Conservation (phyloP, 1,140 invertebrate genomes). For the Oedothorax gibbosus region DNA sequence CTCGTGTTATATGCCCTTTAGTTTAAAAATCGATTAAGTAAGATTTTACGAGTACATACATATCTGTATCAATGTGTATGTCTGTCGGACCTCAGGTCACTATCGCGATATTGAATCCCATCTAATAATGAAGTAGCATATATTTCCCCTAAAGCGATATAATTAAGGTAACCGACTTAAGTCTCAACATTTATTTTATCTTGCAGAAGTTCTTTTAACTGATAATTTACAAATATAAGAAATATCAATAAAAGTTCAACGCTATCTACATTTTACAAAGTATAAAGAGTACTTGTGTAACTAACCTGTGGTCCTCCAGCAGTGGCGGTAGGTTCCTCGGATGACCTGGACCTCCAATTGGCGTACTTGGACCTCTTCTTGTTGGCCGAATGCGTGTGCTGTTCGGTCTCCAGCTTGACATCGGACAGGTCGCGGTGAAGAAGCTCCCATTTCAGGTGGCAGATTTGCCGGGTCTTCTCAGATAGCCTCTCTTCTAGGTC, state of each 20-base stretch:
- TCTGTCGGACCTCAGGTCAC: too few species aligned
- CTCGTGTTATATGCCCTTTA: too few species aligned
- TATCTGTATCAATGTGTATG: too few species aligned
- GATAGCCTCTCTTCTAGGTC: slow-evolving; percentile 35
- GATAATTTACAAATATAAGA: neutral
- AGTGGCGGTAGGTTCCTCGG: slow-evolving; percentile 25
- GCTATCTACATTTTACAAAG: too few species aligned
- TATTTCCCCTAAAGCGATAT: too few species aligned
- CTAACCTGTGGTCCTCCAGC: neutral
- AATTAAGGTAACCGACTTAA: neutral
- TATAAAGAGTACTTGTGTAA: too few species aligned
- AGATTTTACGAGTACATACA: too few species aligned
- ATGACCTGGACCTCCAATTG: slow-evolving; percentile 32
- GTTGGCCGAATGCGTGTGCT: slow-evolving; percentile 28
- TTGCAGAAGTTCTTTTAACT: neutral
- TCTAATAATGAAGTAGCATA: too few species aligned
- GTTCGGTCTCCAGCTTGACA: slow-evolving; percentile 46
- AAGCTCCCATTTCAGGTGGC: slow-evolving; percentile 58
- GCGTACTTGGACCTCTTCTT: slow-evolving; percentile 49
- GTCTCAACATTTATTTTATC: neutral
- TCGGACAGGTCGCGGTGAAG: slow-evolving; percentile 55
- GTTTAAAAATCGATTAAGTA: too few species aligned
- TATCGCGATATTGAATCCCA: too few species aligned
- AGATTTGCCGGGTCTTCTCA: slow-evolving; percentile 31
- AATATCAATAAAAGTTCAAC: too few species aligned